Base-by-base conservation (phyloP, 2,797 vertebrate genomes). In the Galaxias olidus region DNA sequence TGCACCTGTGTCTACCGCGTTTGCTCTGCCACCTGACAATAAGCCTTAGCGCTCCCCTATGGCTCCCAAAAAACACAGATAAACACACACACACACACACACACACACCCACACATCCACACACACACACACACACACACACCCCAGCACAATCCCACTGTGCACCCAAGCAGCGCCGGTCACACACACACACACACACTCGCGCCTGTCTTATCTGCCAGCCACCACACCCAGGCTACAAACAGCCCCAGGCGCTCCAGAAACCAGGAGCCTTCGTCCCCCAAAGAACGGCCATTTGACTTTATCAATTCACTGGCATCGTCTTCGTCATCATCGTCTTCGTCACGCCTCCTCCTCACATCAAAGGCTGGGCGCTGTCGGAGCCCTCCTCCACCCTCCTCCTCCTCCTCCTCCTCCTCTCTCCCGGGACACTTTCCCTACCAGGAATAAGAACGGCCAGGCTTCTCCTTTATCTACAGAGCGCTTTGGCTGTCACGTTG, bases 231-330 rank as follows among this genome's bases (percentile, higher is more conserved):
- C 87, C 87, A 78, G 66, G 78, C 67, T 77, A 54, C 66, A 18
- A 74, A 74, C 80, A 86, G 84, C 84, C 80, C 9, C 65, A 68
- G 85, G 86, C 87, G 44, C 18, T 13, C 67, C 83, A 65, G 74
- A 66, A 61, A 83, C 67, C 60, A 77, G 71, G 72, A 69, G 74
- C 71, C 81, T 80, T 83, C 77, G 70, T 73, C 89, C 88, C 88
- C 86, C 60, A 59, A 80, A 84, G 84, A 86, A 77, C 79, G 56
- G 77, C 84, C 75, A 84, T 84, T 89, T 87, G 46, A 72, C 71
- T 71, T 83, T 91, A 89, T 87, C 84, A 77, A 87, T 88, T 42
- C 78, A 59, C 78, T 83, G 82, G 83, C 44, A 46, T 55, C 30
- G 17, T 14, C 43, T 9, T 4, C 4, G 20, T 11, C 81, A 83